Percentiles rank a stretch among this genome's conserved stretches.
These are phyloP conservation scores for Tribolium freemani DNA, from an alignment of 2,888 invertebrate species.

Conservation along the genomic window DNA sequence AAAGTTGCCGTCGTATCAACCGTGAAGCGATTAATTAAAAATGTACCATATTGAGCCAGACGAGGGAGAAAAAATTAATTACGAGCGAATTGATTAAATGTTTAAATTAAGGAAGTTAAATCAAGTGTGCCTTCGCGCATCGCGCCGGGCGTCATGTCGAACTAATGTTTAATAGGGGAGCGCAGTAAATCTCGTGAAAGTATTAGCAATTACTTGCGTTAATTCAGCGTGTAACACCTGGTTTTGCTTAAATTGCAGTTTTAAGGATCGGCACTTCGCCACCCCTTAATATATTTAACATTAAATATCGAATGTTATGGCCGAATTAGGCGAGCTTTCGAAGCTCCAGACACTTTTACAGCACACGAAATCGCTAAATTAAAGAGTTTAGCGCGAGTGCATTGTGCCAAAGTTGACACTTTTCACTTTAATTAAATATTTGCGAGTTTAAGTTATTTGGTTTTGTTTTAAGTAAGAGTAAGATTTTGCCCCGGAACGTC, in stretches of 20 bases:
- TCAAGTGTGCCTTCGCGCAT: constrained; percentile 55
- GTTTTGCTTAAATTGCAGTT: constrained; percentile 63
- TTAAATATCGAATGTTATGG: constrained; percentile 25
- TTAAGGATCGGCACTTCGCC: constrained; percentile 56
- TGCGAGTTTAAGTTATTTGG: too few species aligned
- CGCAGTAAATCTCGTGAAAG: constrained; percentile 65
- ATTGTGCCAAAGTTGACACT: constrained; percentile 12
- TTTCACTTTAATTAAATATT: constrained; percentile 22
- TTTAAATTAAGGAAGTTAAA: constrained; percentile 63
- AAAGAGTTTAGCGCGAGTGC: constrained; percentile 12
- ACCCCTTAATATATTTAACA: constrained; percentile 46
- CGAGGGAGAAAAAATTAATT: constrained; percentile 56
- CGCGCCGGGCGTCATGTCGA: constrained; percentile 59
- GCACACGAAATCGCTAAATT: constrained; percentile 13
- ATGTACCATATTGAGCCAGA: constrained; percentile 22
- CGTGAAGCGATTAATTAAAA: constrained; percentile 34
- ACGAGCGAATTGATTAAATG: constrained; percentile 60
- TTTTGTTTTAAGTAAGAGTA: background rate
- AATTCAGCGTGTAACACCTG: constrained; percentile 67
- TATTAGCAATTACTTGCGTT: constrained; percentile 68
- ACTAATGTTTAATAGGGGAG: constrained; percentile 64
- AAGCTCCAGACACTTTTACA: constrained; percentile 21
- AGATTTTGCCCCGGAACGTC: background rate
- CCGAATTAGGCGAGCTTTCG: constrained; percentile 16
- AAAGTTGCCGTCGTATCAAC: background rate